Base-by-base conservation (phyloP, 2,888 invertebrate species). In the Thera britannica region DNA sequence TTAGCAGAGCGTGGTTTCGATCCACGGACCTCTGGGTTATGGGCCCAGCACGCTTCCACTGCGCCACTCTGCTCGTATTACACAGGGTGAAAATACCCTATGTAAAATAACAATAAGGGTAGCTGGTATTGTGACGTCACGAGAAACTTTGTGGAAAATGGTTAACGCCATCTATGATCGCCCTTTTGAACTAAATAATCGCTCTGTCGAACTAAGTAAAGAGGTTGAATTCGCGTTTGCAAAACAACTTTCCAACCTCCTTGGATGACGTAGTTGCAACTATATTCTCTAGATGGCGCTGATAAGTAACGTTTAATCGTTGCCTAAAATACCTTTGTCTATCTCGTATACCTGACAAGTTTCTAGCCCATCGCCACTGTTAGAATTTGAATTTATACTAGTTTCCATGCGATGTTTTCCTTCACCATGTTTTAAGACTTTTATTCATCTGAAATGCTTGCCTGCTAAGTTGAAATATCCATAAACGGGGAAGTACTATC, bases 11-110 rank as follows among this genome's bases (percentile, higher is more conserved):
- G 96, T 96, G 96, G 96, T 96, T 96, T 96, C 96, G 96, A 96
- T 96, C 96, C 96, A 97, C 97, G 96, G 97, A 97, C 96, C 97
- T 97, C 97, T 97, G 97, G 97, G 96, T 96, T 96, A 96, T 96
- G 96, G 96, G 96, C 96, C 96, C 96, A 96, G 96, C 96, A 96
- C 96, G 96, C 96, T 95, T 96, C 96, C 96, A 95, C 96, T 96
- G 96, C 96, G 96, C 96, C 96, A 96, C 96, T 96, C 96, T 96
- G 86, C 85, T 86, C 62, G 3, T 62, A 2, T 0, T 0, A 0
- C 0, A 0, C 3, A 1, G 2, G 36, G 2, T 56, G 48, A 62
- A 62, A 38, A 48, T 49, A 35, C 9, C 8, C 3, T 3, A 23
- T 0, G 38, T 11, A 9, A 56, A 2, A 6, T 8, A 12, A 46